Conservation (phyloP, 2,888 invertebrate genomes). For the Drosophila parthenogenetica region DNA sequence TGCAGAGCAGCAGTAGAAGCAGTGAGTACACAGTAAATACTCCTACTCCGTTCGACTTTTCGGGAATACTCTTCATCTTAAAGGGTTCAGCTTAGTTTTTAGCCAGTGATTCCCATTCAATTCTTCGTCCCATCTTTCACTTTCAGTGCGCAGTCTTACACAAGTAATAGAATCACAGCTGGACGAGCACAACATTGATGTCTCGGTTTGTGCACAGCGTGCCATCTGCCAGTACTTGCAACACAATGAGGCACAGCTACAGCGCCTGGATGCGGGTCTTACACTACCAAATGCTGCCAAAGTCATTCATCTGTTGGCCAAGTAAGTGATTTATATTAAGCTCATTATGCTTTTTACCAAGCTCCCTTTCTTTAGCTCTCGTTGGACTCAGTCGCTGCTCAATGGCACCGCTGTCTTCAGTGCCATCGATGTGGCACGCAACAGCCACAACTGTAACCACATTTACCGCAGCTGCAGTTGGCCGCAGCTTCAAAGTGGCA, state of each 20-base stretch:
- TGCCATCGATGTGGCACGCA: constrained; percentile 86
- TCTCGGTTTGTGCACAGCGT: constrained; percentile 88
- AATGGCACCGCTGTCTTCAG: constrained; percentile 86
- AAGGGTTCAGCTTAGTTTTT: too few species aligned
- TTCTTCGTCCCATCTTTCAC: too few species aligned
- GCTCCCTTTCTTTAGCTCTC: constrained; percentile 65
- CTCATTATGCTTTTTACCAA: background rate
- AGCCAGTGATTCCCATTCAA: too few species aligned
- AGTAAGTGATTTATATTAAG: constrained; percentile 70
- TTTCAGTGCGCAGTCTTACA: constrained; percentile 69
- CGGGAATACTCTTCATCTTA: too few species aligned
- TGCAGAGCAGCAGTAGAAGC: constrained; percentile 24
- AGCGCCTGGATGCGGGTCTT: background rate
- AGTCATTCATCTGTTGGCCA: constrained; percentile 86
- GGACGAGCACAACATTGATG: constrained; percentile 87
- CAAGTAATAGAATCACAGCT: constrained; percentile 86
- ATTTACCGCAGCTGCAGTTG: constrained; percentile 85
- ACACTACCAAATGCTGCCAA: constrained; percentile 84
- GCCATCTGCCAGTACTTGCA: constrained; percentile 86
- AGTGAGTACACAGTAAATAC: constrained; percentile 34
- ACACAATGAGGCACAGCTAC: constrained; percentile 76
- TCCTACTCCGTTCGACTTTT: too few species aligned
- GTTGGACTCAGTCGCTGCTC: constrained; percentile 84
- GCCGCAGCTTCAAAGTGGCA: constrained; percentile 45
- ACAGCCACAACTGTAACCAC: constrained; percentile 83